These are phyloP conservation scores for Salticus scenicus DNA, from an alignment of 2,888 invertebrate genomes.

Conservation along the genomic window DNA sequence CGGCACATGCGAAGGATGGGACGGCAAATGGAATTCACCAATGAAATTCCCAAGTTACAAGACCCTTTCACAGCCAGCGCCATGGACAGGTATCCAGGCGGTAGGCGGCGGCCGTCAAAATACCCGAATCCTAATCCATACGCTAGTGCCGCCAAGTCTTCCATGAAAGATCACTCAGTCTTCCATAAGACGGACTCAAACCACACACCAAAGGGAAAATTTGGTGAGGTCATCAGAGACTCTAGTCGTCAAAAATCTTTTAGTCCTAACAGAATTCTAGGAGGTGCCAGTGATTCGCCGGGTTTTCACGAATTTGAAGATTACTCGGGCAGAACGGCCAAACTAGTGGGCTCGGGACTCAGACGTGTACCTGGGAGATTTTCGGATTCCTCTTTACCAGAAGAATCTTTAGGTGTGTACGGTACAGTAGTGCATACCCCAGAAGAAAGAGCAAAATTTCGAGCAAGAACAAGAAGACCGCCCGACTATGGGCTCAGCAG, in stretches of 20 bases:
- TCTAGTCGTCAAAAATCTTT: constrained; percentile 10
- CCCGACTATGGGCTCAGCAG: constrained; percentile 42
- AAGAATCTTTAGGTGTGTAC: constrained; percentile 59
- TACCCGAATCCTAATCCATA: constrained; percentile 62
- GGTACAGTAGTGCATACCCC: constrained; percentile 68
- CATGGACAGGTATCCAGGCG: constrained; percentile 52
- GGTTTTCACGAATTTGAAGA: constrained; percentile 63
- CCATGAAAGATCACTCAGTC: constrained; percentile 34
- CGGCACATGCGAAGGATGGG: constrained; percentile 91
- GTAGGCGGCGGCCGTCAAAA: constrained; percentile 53
- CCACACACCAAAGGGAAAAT: constrained; percentile 27
- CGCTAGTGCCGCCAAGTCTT: constrained; percentile 39
- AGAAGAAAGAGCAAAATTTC: constrained; percentile 59
- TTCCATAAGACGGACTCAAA: constrained; percentile 33
- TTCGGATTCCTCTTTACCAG: constrained; percentile 47
- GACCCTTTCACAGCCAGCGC: constrained; percentile 80
- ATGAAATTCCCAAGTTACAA: constrained; percentile 82
- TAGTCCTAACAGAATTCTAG: constrained; percentile 34
- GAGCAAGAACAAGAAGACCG: constrained; percentile 47
- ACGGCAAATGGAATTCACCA: constrained; percentile 88
- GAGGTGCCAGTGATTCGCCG: constrained; percentile 23
- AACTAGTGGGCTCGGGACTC: neutral
- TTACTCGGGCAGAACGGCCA: constrained; percentile 14
- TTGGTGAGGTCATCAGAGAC: constrained; percentile 36
- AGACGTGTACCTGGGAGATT: constrained; percentile 53